Conservation (phyloP, 2,113 vertebrate species). For the Ceratotherium simum region DNA sequence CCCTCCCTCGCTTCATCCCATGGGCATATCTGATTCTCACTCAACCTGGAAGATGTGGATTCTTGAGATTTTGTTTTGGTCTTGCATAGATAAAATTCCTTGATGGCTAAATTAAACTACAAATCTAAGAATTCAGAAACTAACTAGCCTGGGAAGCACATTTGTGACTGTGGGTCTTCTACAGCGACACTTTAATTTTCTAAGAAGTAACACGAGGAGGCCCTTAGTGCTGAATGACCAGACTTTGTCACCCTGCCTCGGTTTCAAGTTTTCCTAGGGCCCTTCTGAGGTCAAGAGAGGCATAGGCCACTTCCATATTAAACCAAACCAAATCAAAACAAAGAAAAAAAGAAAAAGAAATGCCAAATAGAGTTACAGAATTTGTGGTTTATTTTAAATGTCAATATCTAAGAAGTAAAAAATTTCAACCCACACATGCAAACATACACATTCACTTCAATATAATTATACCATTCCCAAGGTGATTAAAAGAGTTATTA, state of each 20-base stretch:
- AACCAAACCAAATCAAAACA: background rate
- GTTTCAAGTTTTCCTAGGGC: slow-evolving; percentile 68
- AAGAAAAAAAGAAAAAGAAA: background rate
- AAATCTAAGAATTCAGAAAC: slow-evolving; percentile 31
- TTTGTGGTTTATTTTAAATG: slow-evolving; percentile 22
- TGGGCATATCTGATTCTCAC: background rate
- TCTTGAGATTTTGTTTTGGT: slow-evolving; percentile 12
- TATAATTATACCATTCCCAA: background rate
- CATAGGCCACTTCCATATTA: background rate
- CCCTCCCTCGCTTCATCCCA: rapidly evolving
- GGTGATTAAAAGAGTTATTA: background rate
- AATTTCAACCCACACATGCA: background rate
- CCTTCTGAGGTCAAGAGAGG: slow-evolving; percentile 64
- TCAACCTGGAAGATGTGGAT: background rate
- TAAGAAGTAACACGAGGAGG: slow-evolving; percentile 69
- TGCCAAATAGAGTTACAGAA: background rate
- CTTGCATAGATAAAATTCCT: slow-evolving; percentile 9
- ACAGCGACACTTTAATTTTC: background rate
- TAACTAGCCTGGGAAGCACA: background rate
- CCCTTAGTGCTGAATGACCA: background rate
- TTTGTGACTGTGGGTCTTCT: background rate
- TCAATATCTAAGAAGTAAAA: background rate
- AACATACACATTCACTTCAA: background rate
- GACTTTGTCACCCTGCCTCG: slow-evolving; percentile 30
- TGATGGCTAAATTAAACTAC: background rate